Conservation (phyloP, 2,888 invertebrate genomes). For the Drosophila bunnanda region DNA sequence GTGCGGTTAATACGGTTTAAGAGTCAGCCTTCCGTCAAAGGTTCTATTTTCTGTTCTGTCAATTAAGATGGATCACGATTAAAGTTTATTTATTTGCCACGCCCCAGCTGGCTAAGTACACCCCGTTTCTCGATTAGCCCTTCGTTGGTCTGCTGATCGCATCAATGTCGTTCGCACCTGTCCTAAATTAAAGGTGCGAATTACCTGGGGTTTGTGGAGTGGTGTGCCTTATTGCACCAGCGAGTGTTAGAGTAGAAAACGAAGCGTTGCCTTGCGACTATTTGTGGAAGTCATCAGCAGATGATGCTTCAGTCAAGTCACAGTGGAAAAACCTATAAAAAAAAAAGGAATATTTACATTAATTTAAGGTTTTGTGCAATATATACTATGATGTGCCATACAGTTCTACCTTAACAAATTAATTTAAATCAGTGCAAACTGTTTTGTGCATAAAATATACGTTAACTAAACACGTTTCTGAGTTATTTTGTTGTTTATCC, state of each 20-base stretch:
- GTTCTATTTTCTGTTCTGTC: conserved; percentile 1
- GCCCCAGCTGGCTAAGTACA: conserved; percentile 8
- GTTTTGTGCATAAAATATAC: background rate
- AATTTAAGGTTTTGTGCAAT: background rate
- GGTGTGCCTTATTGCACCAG: conserved; percentile 12
- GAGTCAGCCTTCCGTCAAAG: conserved; percentile 1
- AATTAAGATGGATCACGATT: conserved; percentile 5
- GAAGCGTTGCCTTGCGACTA: conserved; percentile 23
- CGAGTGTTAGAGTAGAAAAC: conserved; percentile 3
- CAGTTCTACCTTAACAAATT: background rate
- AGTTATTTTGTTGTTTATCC: background rate
- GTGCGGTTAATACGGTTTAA: background rate
- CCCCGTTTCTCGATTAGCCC: conserved; percentile 28
- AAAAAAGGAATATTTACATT: background rate
- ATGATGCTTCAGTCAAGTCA: conserved; percentile 11
- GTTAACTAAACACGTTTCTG: background rate
- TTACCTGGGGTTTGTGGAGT: conserved; percentile 14
- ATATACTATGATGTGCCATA: too few species aligned
- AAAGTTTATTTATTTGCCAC: background rate
- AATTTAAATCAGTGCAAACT: background rate
- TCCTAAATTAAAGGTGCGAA: conserved; percentile 60
- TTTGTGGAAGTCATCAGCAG: conserved; percentile 30
- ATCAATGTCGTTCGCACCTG: conserved; percentile 28
- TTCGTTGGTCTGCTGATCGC: conserved; percentile 27
- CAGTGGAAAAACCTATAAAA: conserved; percentile 7